phyloP scores from a whole-genome alignment of 2,888 invertebrate genomes.

The Cataglyphis cursor region DNA sequence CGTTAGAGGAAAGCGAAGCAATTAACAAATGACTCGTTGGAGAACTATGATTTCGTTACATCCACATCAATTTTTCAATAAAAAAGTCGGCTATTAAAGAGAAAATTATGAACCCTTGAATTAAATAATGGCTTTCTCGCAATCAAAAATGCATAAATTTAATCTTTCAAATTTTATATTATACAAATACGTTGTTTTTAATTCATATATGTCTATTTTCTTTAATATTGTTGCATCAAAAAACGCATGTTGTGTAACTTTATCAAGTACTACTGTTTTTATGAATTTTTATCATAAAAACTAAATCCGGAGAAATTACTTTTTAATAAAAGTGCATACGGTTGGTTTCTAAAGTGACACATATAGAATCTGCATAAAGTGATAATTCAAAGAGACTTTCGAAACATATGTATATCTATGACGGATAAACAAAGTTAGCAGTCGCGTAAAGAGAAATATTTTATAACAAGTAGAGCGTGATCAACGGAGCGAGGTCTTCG shows the following conservation, averaged over 20 bases:
- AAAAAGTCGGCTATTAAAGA: neutral
- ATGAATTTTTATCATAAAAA: neutral
- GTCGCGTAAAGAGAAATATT: neutral
- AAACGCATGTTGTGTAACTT: neutral
- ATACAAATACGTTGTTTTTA: neutral
- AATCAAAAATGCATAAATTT: neutral
- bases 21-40: conserved; percentile 9
- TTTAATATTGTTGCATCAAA: neutral
- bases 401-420: conserved; percentile 5
- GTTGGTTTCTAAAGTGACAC: conserved; percentile 5
- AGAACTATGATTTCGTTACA: neutral
- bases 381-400: neutral
- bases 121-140: neutral
- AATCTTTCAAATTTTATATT: neutral
- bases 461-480: conserved; percentile 25
- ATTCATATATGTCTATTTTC: neutral
- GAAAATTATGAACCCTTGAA: neutral
- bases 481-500: neutral
- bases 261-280: neutral
- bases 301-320: neutral
- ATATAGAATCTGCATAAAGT: neutral
- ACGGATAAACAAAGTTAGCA: neutral
- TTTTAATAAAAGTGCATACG: neutral
- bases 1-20: conserved; percentile 18
- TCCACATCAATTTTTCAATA: neutral